Evolutionary conservation across 2,113 vertebrate genomes (phyloP).

Genomic region (Bubo bubo): DNA sequence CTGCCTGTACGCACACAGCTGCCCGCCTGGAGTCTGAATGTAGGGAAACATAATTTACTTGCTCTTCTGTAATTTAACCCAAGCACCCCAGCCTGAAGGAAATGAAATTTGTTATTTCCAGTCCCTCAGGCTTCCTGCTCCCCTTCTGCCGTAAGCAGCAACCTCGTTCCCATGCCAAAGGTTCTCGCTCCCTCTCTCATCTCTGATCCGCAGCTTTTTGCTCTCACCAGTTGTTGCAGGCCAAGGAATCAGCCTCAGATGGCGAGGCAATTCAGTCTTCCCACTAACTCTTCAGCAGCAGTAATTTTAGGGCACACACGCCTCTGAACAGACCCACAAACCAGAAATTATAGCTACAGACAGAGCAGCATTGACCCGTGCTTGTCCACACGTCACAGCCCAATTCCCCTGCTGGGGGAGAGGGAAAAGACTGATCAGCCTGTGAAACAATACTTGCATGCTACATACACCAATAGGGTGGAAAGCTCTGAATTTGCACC

Average conservation of each 20-base stretch:
- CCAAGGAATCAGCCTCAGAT: neutral
- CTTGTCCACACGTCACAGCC: neutral
- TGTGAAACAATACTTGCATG: neutral
- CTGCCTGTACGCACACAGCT: neutral
- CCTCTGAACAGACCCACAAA: neutral
- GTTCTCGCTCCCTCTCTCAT: neutral
- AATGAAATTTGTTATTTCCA: fast-evolving
- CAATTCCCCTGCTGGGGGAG: neutral
- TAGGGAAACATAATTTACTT: neutral
- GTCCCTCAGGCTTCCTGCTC: neutral
- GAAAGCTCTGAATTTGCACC: neutral
- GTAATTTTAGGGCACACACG: neutral
- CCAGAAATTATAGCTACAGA: neutral
- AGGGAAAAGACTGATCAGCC: neutral
- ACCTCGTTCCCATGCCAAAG: neutral
- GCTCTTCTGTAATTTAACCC: neutral
- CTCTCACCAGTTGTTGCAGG: neutral
- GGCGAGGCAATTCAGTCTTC: neutral
- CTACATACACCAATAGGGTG: neutral
- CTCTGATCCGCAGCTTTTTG: neutral
- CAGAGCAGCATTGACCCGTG: neutral
- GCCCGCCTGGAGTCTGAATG: neutral
- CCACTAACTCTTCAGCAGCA: neutral
- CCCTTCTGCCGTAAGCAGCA: neutral
- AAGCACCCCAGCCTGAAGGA: neutral